Evolutionary conservation across 2,113 vertebrate species (phyloP).

Genomic region (Nyctereutes procyonoides): DNA sequence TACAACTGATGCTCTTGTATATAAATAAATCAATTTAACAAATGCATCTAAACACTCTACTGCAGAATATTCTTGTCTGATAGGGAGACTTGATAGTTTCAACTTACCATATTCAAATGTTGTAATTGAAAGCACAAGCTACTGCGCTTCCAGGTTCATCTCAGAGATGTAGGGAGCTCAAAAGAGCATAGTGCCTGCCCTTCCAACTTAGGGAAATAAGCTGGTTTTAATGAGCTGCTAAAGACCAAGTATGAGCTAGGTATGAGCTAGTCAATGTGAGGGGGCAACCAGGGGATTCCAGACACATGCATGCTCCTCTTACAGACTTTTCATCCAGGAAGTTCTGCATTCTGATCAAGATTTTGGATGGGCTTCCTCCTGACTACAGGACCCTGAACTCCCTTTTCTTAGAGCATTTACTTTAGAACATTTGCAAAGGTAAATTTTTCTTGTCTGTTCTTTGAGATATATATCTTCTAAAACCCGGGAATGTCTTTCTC

Average conservation of each 20-base stretch:
- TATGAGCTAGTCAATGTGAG: background rate
- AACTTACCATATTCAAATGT: background rate
- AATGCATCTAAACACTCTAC: background rate
- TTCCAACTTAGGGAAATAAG: background rate
- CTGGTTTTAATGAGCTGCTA: background rate
- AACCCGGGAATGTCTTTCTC: background rate
- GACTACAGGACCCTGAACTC: accelerated
- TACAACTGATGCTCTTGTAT: background rate
- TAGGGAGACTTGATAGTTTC: background rate
- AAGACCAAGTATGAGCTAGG: background rate
- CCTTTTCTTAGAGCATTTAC: background rate
- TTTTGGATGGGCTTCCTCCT: background rate
- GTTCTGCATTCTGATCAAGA: accelerated
- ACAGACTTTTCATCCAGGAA: background rate
- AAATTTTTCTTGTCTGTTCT: background rate
- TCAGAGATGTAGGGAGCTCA: background rate
- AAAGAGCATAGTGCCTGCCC: background rate
- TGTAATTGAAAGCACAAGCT: background rate
- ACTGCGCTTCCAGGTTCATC: background rate
- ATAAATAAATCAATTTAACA: background rate
- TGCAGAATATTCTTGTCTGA: background rate
- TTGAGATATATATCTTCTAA: background rate
- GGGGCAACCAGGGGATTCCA: too few relatives aligned
- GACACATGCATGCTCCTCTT: background rate
- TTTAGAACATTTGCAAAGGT: background rate